These are phyloP conservation scores for Tolypeutes matacus DNA, from an alignment of 2,797 vertebrate genomes.

Conservation along the genomic window DNA sequence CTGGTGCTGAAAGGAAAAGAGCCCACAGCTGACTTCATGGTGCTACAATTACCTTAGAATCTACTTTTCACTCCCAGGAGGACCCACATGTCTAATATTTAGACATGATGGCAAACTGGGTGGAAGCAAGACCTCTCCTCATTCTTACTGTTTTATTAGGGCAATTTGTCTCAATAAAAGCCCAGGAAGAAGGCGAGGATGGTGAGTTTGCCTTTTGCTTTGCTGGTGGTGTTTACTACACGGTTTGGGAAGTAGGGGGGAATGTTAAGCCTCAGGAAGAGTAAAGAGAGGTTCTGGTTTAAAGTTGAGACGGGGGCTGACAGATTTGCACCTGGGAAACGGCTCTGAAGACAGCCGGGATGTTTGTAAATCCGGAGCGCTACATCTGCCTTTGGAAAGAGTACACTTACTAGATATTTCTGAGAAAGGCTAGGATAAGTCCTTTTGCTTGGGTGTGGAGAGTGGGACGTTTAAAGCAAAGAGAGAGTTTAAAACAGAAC, in stretches of 20 bases:
- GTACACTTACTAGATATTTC: background rate
- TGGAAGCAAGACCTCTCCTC: conserved; percentile 88
- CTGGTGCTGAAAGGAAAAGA: conserved; percentile 92
- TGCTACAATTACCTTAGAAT: conserved; percentile 86
- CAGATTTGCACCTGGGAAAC: conserved; percentile 44
- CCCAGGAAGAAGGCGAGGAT: conserved; percentile 88
- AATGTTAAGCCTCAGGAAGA: conserved; percentile 61
- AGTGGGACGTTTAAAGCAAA: conserved; percentile 68
- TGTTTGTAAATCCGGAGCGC: background rate
- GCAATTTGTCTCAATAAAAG: conserved; percentile 87
- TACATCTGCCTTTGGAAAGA: background rate
- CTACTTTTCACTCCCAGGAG: conserved; percentile 80
- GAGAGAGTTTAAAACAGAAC: conserved; percentile 45
- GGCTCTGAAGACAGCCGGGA: background rate
- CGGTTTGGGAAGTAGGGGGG: background rate
- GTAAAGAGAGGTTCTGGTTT: conserved; percentile 62
- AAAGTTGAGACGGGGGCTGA: background rate
- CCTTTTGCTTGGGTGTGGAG: conserved; percentile 42
- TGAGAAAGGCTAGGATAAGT: conserved; percentile 27
- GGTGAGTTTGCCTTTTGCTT: conserved; percentile 86
- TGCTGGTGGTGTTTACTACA: conserved; percentile 54
- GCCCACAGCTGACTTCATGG: conserved; percentile 88
- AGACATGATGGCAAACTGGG: conserved; percentile 89
- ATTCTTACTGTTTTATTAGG: conserved; percentile 88
- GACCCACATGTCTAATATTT: conserved; percentile 87